Conservation (phyloP, 2,113 vertebrate species). For the Pelodiscus sinensis region DNA sequence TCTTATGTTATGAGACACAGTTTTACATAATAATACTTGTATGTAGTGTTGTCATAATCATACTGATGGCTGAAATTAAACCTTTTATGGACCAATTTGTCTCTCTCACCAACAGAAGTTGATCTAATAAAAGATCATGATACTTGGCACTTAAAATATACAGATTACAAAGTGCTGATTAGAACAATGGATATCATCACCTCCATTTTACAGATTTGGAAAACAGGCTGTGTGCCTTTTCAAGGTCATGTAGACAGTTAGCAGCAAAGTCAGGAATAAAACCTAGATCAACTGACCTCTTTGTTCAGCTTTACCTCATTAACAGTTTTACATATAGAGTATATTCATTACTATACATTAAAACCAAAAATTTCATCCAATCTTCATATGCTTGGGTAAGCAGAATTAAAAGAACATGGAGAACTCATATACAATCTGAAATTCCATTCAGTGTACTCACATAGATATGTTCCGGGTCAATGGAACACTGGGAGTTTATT, state of each 20-base stretch:
- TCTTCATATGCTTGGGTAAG: background rate
- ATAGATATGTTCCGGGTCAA: no score
- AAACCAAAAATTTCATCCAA: background rate
- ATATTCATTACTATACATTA: background rate
- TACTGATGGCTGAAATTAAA: background rate
- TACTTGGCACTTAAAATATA: no score
- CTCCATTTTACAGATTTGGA: background rate
- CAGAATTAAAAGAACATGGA: background rate
- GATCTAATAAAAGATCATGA: no score
- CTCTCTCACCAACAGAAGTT: no score
- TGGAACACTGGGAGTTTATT: background rate
- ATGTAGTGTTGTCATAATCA: background rate
- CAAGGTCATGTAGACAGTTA: background rate
- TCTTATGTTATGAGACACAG: background rate
- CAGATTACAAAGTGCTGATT: no score
- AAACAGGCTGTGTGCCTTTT: background rate
- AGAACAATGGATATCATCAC: background rate
- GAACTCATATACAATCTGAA: no score
- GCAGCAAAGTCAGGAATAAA: background rate
- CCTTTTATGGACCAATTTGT: no score
- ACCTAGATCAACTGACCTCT: background rate
- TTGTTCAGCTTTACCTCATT: background rate
- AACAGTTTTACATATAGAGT: rapidly evolving
- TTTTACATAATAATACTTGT: background rate
- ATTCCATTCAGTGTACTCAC: background rate